Evolutionary conservation across 2,888 invertebrate species (phyloP).

Genomic region (Lutraria lutraria): DNA sequence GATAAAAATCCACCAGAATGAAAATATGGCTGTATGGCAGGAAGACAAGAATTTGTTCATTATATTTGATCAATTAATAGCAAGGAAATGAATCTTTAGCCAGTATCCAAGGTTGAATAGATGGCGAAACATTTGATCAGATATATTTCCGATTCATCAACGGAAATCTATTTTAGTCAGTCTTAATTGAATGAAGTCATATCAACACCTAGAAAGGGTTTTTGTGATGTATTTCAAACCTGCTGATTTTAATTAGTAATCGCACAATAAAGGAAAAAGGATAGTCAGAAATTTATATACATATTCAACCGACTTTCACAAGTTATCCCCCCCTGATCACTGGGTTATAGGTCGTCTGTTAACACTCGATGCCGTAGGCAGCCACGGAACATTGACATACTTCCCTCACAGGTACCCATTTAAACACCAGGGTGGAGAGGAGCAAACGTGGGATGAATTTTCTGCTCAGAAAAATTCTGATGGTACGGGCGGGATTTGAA

Average conservation of each 20-base stretch:
- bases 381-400: no score
- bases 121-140: not conserved
- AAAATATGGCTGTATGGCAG: not conserved
- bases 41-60: slow-evolving; percentile 8
- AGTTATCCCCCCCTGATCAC: no score
- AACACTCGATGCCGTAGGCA: no score
- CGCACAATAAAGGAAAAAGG: no score
- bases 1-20: not conserved
- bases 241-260: not conserved
- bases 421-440: no score
- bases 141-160: slow-evolving; percentile 12
- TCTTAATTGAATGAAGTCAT: not conserved
- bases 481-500: no score
- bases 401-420: no score
- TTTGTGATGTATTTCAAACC: not conserved
- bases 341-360: no score
- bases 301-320: no score
- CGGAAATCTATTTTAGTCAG: not conserved
- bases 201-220: not conserved
- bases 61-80: not conserved
- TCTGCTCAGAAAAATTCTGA: no score
- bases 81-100: not conserved
- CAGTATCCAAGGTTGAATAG: not conserved
- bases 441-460: no score
- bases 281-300: no score